phyloP scores from a whole-genome alignment of 1,140 invertebrate genomes.

The Drosophila punjabiensis region DNA sequence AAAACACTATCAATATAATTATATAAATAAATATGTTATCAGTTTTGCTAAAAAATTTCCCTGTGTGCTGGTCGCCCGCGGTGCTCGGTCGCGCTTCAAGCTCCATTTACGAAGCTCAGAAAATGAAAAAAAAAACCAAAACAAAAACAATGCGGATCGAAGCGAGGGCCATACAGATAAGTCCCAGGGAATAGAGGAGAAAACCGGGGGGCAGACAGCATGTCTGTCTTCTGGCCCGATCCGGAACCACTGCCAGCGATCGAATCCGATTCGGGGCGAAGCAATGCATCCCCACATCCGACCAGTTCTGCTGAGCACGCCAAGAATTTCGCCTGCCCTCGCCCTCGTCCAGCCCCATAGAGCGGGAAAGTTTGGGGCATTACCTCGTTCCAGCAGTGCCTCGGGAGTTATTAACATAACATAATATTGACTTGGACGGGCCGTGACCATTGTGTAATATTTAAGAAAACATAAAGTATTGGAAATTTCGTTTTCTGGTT shows the following conservation, averaged over 20 bases:
- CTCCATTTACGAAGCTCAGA: slow-evolving; percentile 66
- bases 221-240: slow-evolving; percentile 38
- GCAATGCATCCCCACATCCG: slow-evolving; percentile 49
- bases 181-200: slow-evolving; percentile 1
- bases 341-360: slow-evolving; percentile 6
- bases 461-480: slow-evolving; percentile 57
- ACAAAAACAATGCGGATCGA: slow-evolving; percentile 51
- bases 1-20: too few species aligned
- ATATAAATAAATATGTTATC: too few species aligned
- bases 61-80: slow-evolving; percentile 57
- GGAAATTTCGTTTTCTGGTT: slow-evolving; percentile 27
- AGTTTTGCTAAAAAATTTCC: neutral
- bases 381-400: slow-evolving; percentile 16
- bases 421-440: slow-evolving; percentile 62
- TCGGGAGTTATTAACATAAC: slow-evolving; percentile 60
- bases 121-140: slow-evolving; percentile 14
- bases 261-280: slow-evolving; percentile 38
- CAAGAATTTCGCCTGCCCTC: slow-evolving; percentile 65
- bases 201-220: slow-evolving; percentile 17
- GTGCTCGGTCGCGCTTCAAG: slow-evolving; percentile 75
- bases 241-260: slow-evolving; percentile 47
- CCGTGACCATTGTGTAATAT: slow-evolving; percentile 72
- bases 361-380: slow-evolving; percentile 49
- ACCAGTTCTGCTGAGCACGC: slow-evolving; percentile 65
- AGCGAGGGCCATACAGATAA: slow-evolving; percentile 52